A percentile compares a stretch with the other conserved stretches of the same genome.
These are phyloP conservation scores for Mystacornis crossleyi DNA, from an alignment of 2,113 vertebrate genomes.

Conservation along the genomic window DNA sequence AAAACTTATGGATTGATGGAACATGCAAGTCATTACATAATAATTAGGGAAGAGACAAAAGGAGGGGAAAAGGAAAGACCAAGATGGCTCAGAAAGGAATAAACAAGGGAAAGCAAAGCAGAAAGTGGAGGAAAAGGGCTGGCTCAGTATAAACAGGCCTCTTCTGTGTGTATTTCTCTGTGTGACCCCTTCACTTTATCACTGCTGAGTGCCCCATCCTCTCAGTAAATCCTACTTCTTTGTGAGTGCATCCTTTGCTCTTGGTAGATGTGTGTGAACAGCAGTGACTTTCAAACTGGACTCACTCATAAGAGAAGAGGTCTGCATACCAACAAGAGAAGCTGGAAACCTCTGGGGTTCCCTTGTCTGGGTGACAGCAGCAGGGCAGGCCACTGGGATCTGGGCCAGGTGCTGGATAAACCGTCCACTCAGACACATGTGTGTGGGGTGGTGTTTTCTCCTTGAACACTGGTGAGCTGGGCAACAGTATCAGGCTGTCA, in stretches of 20 bases:
- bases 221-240: neutral
- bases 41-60: neutral
- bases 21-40: neutral
- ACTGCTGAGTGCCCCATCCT: neutral
- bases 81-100: neutral
- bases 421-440: neutral
- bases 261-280: neutral
- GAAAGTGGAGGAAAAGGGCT: neutral
- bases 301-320: neutral
- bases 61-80: neutral
- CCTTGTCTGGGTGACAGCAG: neutral
- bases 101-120: neutral
- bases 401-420: neutral
- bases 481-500: neutral
- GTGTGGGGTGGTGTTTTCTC: fast-evolving
- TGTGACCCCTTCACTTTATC: neutral
- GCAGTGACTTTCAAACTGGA: neutral
- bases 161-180: neutral
- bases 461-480: neutral
- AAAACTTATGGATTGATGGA: neutral
- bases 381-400: neutral
- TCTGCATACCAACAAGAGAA: neutral
- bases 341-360: neutral
- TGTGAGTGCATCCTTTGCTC: neutral
- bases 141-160: neutral